Conservation (phyloP, 2,888 invertebrate genomes). For the Eupithecia abbreviata region DNA sequence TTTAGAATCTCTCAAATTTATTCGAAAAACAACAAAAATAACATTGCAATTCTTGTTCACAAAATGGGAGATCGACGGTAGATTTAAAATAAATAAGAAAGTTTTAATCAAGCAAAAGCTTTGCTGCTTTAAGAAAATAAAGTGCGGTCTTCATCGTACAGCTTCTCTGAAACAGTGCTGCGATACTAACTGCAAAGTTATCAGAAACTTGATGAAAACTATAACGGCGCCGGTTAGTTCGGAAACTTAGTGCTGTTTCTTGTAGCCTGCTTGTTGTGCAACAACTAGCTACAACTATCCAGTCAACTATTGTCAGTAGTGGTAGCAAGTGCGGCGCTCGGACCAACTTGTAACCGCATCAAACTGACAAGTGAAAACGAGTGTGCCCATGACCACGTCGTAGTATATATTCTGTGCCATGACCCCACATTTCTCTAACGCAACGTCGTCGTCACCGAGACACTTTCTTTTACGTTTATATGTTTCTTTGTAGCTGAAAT, state of each 20-base stretch:
- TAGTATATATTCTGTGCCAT: constrained; percentile 41
- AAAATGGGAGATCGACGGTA: neutral
- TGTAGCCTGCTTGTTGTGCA: constrained; percentile 38
- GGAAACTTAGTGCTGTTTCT: constrained; percentile 43
- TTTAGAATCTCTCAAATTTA: neutral
- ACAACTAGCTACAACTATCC: constrained; percentile 35
- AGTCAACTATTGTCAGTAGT: constrained; percentile 43
- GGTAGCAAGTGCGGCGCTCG: constrained; percentile 36
- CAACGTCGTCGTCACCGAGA: constrained; percentile 31
- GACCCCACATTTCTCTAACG: constrained; percentile 60
- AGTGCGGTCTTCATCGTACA: constrained; percentile 14
- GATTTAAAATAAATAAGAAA: constrained; percentile 2
- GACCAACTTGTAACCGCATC: constrained; percentile 47
- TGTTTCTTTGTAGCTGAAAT: constrained; percentile 7
- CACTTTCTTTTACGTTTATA: constrained; percentile 44
- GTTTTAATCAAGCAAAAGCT: neutral
- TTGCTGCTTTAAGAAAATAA: constrained; percentile 4
- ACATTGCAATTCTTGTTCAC: neutral
- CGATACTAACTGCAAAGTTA: constrained; percentile 57
- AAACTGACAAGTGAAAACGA: constrained; percentile 61
- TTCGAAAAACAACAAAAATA: neutral
- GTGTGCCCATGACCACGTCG: constrained; percentile 49
- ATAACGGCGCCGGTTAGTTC: constrained; percentile 41
- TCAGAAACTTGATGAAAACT: constrained; percentile 50
- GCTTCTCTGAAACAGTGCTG: constrained; percentile 46